Conservation (phyloP, 1,140 invertebrate genomes). For the Myzus persicae region DNA sequence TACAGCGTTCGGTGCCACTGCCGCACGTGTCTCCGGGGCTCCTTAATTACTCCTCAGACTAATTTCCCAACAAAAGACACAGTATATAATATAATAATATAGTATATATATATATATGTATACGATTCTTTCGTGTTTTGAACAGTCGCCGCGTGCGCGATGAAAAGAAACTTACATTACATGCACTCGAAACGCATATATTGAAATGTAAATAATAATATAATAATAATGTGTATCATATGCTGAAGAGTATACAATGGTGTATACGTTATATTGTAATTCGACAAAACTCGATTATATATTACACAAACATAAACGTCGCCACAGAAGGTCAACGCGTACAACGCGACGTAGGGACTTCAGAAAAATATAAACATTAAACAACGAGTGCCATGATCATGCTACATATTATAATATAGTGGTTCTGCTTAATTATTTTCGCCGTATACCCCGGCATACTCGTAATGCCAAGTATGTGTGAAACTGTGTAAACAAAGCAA, state of each 20-base stretch:
- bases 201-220: neutral
- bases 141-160: constrained; percentile 10
- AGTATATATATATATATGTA: neutral
- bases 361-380: constrained; percentile 5
- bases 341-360: neutral
- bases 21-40: constrained; percentile 35
- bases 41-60: constrained; percentile 51
- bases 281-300: neutral
- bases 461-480: constrained; percentile 5
- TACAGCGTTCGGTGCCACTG: neutral
- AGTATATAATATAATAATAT: neutral
- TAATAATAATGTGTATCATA: neutral
- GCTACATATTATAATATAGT: neutral
- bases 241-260: neutral
- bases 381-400: neutral
- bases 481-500: constrained; percentile 34
- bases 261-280: neutral
- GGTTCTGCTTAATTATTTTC: neutral
- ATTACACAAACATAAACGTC: neutral
- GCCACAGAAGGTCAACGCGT: constrained; percentile 16
- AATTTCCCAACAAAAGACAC: constrained; percentile 52
- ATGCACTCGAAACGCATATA: constrained; percentile 7
- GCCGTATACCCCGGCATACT: neutral
- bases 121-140: constrained; percentile 1
- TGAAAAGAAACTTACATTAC: constrained; percentile 39